A percentile compares a stretch with the other conserved stretches of the same genome.
phyloP scores from a whole-genome alignment of 2,113 vertebrate genomes.

The Pseudopodoces humilis region DNA sequence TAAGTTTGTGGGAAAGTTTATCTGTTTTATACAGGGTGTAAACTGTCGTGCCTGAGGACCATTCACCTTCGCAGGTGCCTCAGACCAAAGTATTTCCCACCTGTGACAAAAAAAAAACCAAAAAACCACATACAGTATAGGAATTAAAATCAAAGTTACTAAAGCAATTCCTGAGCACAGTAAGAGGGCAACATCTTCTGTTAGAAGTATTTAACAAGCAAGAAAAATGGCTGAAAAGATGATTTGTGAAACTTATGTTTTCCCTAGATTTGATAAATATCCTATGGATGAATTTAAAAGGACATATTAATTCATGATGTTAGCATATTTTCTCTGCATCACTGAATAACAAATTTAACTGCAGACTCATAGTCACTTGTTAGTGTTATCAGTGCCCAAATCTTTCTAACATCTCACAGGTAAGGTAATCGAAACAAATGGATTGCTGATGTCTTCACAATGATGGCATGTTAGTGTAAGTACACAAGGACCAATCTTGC shows the following conservation, averaged over 20 bases:
- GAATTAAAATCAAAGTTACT: background rate
- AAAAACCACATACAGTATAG: background rate
- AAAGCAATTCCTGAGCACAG: background rate
- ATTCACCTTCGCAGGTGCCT: slow-evolving; percentile 85
- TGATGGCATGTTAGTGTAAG: background rate
- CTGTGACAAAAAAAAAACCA: slow-evolving; percentile 70
- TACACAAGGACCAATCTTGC: background rate
- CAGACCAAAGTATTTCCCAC: slow-evolving; percentile 97
- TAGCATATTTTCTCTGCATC: background rate
- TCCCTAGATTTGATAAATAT: background rate
- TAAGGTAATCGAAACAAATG: background rate
- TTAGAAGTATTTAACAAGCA: background rate
- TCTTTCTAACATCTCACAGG: background rate
- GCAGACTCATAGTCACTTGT: background rate
- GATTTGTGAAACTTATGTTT: background rate
- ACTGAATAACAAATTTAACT: background rate
- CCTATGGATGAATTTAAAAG: background rate
- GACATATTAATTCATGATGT: background rate
- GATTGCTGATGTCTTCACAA: background rate
- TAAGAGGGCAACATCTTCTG: background rate
- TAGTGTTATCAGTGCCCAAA: background rate
- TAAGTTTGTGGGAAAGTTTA: slow-evolving; percentile 93
- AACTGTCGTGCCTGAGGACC: slow-evolving; percentile 93
- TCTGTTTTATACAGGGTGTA: slow-evolving; percentile 91
- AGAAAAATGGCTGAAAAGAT: background rate